phyloP scores from a whole-genome alignment of 2,113 vertebrate genomes.

The Caloenas nicobarica region DNA sequence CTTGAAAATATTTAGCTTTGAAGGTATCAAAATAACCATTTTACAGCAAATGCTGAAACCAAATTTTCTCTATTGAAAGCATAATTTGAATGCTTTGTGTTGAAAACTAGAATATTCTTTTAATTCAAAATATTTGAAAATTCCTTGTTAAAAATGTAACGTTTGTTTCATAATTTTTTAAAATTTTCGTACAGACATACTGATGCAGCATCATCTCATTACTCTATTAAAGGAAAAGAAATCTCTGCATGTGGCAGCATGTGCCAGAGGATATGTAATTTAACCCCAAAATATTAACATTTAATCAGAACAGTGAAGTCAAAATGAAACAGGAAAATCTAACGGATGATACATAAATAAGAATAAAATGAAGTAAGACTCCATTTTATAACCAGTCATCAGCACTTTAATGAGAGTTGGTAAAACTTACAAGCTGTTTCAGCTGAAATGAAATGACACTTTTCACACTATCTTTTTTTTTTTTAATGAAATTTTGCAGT shows the following conservation, averaged over 20 bases:
- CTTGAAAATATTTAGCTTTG: not conserved
- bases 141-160: not conserved
- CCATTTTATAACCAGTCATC: not conserved
- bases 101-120: not conserved
- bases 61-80: not conserved
- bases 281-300: constrained; percentile 19
- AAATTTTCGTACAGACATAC: not conserved
- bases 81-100: not conserved
- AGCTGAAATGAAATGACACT: not conserved
- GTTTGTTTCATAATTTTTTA: not conserved
- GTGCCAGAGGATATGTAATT: not conserved
- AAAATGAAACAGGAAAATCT: constrained; percentile 1
- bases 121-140: not conserved
- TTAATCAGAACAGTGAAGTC: constrained; percentile 1
- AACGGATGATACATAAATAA: not conserved
- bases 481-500: not conserved
- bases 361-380: not conserved
- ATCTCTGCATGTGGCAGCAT: not conserved
- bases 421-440: not conserved
- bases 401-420: not conserved
- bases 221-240: not conserved
- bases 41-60: not conserved
- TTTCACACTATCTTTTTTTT: not conserved
- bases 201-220: not conserved
- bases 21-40: not conserved